Base-by-base conservation (phyloP, 2,113 vertebrate genomes). In the Rhinogobius similis region DNA sequence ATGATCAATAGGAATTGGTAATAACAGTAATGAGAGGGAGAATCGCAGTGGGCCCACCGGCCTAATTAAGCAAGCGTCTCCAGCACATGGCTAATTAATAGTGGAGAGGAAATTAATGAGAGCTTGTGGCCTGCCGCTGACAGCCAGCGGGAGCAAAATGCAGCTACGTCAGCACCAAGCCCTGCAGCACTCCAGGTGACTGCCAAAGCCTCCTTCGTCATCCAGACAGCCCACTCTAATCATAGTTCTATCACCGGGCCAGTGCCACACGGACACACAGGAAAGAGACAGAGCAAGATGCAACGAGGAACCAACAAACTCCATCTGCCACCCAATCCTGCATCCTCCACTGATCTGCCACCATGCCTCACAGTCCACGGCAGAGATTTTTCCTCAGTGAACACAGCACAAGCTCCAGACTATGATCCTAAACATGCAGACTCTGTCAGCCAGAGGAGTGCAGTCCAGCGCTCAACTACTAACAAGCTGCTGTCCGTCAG, bases 11-110 rank as follows among this genome's bases (percentile, higher is more conserved):
- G 77, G 70, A 86, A 80, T 79, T 79, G 75, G 76, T 84, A 79
- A 83, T 82, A 81, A 87, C 75, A 65, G 58, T 86, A 87, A 89
- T 83, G 78, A 86, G 76, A 82, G 76, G 43, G 44, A 78, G 78
- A 77, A 78, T 87, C 78, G 59, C 70, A 12, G 44, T 67, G 75
- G 77, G 77, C 86, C 85, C 86, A 50, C 76, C 8, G 62, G 90
- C 77, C 79, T 89, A 84, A 91, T 91, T 89, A 91, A 87, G 81
- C 72, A 72, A 71, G 66, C 53, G 72, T 82, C 88, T 87, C 72
- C 62, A 26, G 78, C 26, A 75, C 80, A 70, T 67, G 70, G 79
- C 79, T 88, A 87, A 92, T 93, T 91, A 91, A 92, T 88, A 81
- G 77, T 50, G 75, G 67, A 75, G 71, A 75, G 78, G 66, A 88